phyloP scores from a whole-genome alignment of 2,797 vertebrate genomes.

The Rhinogobio ventralis region DNA sequence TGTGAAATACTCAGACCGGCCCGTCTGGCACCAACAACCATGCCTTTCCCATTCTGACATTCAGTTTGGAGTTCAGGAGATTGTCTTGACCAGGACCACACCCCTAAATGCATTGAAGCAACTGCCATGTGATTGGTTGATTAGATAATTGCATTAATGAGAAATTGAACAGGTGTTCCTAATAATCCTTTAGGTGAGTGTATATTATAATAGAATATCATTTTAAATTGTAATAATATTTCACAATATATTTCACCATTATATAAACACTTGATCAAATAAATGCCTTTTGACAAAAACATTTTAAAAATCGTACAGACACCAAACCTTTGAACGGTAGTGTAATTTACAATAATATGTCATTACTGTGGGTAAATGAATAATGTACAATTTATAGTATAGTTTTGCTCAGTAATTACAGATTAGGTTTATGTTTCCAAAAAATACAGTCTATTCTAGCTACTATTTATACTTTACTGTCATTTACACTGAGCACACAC shows the following conservation, averaged over 20 bases:
- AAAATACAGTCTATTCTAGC: constrained; percentile 1
- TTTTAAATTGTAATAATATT: not conserved
- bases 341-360: not conserved
- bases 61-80: too few relatives aligned
- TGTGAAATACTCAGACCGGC: too few relatives aligned
- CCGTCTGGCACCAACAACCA: too few relatives aligned
- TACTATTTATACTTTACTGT: not conserved
- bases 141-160: too few relatives aligned
- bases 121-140: too few relatives aligned
- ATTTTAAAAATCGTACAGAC: not conserved
- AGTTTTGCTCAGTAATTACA: not conserved
- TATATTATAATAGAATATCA: not conserved
- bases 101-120: too few relatives aligned
- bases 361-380: not conserved
- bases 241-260: not conserved
- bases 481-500: constrained; percentile 36
- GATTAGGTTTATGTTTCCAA: not conserved
- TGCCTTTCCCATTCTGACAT: too few relatives aligned
- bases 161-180: too few relatives aligned
- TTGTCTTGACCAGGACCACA: too few relatives aligned
- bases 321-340: not conserved
- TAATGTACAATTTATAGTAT: not conserved
- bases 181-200: too few relatives aligned
- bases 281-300: not conserved
- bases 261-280: not conserved